phyloP scores from a whole-genome alignment of 2,888 invertebrate species.

The Odontocerum albicorne region DNA sequence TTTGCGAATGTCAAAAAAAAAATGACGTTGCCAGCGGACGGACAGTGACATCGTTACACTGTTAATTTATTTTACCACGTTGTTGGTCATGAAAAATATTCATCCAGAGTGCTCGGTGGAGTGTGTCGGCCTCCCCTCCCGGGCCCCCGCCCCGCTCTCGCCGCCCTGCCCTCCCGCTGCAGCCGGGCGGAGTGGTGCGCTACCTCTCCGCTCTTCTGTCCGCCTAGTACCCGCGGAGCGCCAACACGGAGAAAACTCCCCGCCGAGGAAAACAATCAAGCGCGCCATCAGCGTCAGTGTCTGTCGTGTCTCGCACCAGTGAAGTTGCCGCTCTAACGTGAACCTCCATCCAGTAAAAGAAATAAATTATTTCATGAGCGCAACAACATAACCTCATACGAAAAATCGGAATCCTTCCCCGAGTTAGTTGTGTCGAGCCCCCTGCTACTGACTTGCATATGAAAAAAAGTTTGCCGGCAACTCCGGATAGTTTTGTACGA shows the following conservation, averaged over 20 bases:
- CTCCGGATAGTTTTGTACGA: too few relatives aligned
- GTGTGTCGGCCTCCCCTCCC: conserved; percentile 17
- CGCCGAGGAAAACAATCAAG: conserved; percentile 26
- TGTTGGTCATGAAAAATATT: conserved; percentile 12
- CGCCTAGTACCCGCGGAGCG: conserved; percentile 6
- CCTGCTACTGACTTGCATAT: too few relatives aligned
- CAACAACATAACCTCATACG: background rate
- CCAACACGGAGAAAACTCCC: conserved; percentile 22
- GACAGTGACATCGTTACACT: conserved; percentile 19
- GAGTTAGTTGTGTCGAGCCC: conserved; percentile 6
- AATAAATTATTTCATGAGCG: background rate
- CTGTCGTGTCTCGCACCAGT: conserved; percentile 29
- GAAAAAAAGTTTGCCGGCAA: too few relatives aligned
- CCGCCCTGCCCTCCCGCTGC: conserved; percentile 3
- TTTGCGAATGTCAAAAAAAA: too few relatives aligned
- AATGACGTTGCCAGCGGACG: too few relatives aligned
- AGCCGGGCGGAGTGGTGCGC: too few relatives aligned
- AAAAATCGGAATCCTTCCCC: conserved; percentile 10
- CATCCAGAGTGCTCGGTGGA: conserved; percentile 19
- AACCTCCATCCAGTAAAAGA: background rate
- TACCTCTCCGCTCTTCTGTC: conserved; percentile 6
- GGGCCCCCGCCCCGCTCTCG: conserved; percentile 2
- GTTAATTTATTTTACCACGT: conserved; percentile 9
- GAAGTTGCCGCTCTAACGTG: conserved; percentile 20
- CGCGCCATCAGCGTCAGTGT: conserved; percentile 28